Base-by-base conservation (phyloP, 2,888 invertebrate species). In the Melieria crassipennis region DNA sequence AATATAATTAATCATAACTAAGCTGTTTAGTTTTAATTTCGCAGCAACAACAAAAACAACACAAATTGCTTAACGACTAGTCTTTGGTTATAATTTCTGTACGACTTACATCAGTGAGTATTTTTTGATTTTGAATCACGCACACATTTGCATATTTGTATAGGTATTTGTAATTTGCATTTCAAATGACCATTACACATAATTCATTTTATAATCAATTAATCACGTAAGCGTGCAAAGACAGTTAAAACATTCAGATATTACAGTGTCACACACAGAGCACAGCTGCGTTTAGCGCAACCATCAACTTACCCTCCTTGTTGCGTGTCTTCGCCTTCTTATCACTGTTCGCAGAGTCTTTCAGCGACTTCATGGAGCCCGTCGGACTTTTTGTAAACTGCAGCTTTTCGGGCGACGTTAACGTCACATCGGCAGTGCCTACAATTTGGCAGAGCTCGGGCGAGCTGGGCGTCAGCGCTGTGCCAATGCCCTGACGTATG, bases 361-460 rank as follows among this genome's bases (percentile, higher is more conserved):
- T 89, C 79, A 89, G 88, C 69, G 89, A 88, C 84, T 89, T 89
- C 73, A 88, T 87, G 63, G 89, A 89, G 71, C 89, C 88, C 73
- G 88, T 87, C 69, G 89, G 89, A 86, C 89, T 89, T 83, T 89
- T 88, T 80, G 88, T 84, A 84, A 78, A 86, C 74, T 84, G 83
- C 65, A 86, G 71, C 69, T 86, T 85, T 61, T 85, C 84, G 2
- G 86, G 86, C 10, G 86, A 86, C 43, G 82, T 81, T 11, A 82
- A 71, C 9, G 80, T 77, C 4, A 83, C 77, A 71, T 86, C 84
- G 7, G 79, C 76, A 50, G 78, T 80, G 58, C 83, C 85, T 52
- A 85, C 82, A 60, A 85, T 84, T 78, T 84, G 83, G 73, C 84
- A 84, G 55, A 82, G 82, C 46, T 85, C 86, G 4, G 86, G 84